Evolutionary conservation across 2,113 vertebrate genomes (phyloP), one percentile per base, ranked within the genome.

Genomic region (Pluvialis apricaria): DNA sequence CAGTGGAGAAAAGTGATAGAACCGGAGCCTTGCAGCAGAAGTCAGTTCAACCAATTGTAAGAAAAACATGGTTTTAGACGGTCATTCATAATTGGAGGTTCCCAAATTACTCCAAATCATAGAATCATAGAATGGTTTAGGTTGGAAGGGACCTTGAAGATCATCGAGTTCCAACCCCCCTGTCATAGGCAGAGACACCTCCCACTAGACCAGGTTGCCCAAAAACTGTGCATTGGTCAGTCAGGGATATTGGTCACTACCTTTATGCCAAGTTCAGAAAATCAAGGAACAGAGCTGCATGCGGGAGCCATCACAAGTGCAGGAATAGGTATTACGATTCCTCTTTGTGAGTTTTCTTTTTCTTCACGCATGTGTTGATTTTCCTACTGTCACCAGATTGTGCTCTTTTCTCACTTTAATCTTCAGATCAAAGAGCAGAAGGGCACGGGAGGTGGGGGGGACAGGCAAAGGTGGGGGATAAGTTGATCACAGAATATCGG

Each of bases 341-440:
- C 55, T 44, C 32, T 31, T 51, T 17, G 6, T 20, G 9, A 55
- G 66, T 24, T 71, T 69, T 75, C 47, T 26, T 72, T 83, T 28
- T 13, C 45, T 69, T 60, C 19, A 11, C 1, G 5, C 5, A 18
- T n/a, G 32, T 38, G 76, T 65, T 78, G 49, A 26, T 72, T 86
- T 90, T 78, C 64, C 58, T 52, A 36, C 65, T 31, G 73, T 91
- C 73, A 51, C 75, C 42, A 42, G 84, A 70, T 82, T 51, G 40
- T 75, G 61, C 61, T 57, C 42, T 36, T 61, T 49, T 24, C 57
- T 42, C 24, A 7, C 95, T 96, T 95, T 96, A 90, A 94, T 96
- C 86, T 76, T 21, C 4, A 45, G 65, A 88, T 92, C 92, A 86
- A 88, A 92, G 92, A 90, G 82, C 44, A 55, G 70, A 82, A 64